Conservation (phyloP, 2,113 vertebrate genomes). For the Hystrix brachyura region DNA sequence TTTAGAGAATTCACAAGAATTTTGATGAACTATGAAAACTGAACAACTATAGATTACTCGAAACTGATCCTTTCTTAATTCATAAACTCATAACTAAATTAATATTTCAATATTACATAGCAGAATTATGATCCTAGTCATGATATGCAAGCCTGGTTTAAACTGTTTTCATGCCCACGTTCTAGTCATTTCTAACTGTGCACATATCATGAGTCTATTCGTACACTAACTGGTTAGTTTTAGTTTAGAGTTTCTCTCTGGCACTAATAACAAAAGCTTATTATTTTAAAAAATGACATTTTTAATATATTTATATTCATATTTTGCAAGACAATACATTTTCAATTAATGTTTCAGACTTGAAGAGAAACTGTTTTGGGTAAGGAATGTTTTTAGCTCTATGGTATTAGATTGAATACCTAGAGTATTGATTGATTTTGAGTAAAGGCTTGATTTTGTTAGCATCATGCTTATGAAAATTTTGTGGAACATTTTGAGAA, state of each 20-base stretch:
- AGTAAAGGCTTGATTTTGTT: neutral
- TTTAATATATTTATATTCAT: neutral
- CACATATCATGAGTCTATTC: neutral
- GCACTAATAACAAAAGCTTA: neutral
- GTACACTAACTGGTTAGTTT: neutral
- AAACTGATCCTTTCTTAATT: neutral
- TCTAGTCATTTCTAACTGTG: neutral
- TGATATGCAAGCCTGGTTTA: neutral
- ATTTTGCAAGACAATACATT: neutral
- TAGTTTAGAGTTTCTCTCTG: neutral
- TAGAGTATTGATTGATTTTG: neutral
- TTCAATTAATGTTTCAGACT: neutral
- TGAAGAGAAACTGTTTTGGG: neutral
- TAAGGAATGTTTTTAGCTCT: neutral
- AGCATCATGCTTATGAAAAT: neutral
- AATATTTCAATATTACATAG: neutral
- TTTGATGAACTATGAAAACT: neutral
- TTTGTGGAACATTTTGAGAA: conserved; percentile 5
- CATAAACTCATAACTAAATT: neutral
- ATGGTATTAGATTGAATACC: neutral
- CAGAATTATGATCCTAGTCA: neutral
- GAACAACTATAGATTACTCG: neutral
- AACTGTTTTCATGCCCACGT: neutral
- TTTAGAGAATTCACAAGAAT: neutral
- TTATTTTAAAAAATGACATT: conserved; percentile 7